Base-by-base conservation (phyloP, 2,888 invertebrate species). In the Epiblema foenella region DNA sequence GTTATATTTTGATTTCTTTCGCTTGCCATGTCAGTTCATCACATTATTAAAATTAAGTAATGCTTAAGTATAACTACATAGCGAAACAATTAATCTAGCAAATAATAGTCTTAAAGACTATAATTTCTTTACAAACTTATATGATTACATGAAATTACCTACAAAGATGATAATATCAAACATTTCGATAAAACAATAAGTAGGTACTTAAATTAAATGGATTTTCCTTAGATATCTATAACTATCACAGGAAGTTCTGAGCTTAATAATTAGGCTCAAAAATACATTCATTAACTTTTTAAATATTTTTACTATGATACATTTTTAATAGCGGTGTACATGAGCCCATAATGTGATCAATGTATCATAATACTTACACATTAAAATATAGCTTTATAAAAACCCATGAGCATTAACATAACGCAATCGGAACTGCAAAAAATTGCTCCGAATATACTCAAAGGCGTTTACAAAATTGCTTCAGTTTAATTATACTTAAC, bases 211-310 rank as follows among this genome's bases (percentile, higher is more conserved):
- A 46, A 65, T 54, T 60, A 60, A 66, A 54, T 54, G 18, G 33
- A 69, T 65, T 64, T 76, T 75, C 24, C 69, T 60, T 72, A 76
- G 70, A 74, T 73, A 77, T 66, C 72, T 74, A 75, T 66, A 76
- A 74, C 81, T 89, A 90, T 90, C 91, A 90, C 89, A 90, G 86
- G 83, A 84, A 81, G 85, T 86, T 86, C 85, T 86, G 87, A 89
- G 87, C 89, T 78, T 76, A 75, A 68, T 70, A 67, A 68, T 75
- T 75, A 68, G 37, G 68, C 52, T 69, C 71, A 70, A 20, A 60
- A 29, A 54, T 54, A 65, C 63, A 52, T 49, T 17, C 63, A 52
- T 60, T 24, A 24, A 24, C 24, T 1, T 24, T 24, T 24, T 1
- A 24, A 24, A 24, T 33, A 62, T 42, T 42, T 46, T 20, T 20